These are phyloP conservation scores for Brenthis daphne DNA, from an alignment of 2,888 invertebrate species.

Conservation along the genomic window DNA sequence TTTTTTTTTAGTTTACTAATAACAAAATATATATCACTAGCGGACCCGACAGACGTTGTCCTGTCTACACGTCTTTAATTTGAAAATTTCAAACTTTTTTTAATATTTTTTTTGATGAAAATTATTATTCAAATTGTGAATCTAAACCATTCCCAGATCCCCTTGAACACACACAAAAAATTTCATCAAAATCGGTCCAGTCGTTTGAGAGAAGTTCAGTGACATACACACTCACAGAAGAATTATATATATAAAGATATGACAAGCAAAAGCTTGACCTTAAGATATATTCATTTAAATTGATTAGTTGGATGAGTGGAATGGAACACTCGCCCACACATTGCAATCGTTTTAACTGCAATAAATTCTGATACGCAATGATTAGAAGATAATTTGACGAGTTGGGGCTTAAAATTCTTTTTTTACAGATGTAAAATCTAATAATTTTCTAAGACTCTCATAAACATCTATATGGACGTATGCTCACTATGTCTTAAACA, in stretches of 20 bases:
- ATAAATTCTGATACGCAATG: constrained; percentile 1
- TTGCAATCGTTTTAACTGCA: constrained; percentile 8
- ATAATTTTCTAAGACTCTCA: constrained; percentile 20
- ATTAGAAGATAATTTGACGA: not conserved
- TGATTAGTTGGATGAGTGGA: constrained; percentile 38
- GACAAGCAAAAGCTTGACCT: constrained; percentile 23
- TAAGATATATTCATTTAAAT: constrained; percentile 40
- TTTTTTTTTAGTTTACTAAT: too few species aligned
- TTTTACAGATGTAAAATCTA: constrained; percentile 9
- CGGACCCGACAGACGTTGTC: too few species aligned
- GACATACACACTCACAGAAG: too few species aligned
- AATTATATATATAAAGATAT: not conserved
- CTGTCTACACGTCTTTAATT: too few species aligned
- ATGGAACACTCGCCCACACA: constrained; percentile 26
- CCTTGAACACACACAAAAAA: too few species aligned
- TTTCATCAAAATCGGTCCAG: too few species aligned
- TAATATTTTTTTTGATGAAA: too few species aligned
- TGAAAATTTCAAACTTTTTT: too few species aligned
- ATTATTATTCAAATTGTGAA: too few species aligned
- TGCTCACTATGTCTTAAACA: constrained; percentile 55
- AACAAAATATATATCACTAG: not conserved
- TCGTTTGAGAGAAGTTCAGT: too few species aligned
- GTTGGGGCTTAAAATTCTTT: not conserved
- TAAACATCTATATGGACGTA: constrained; percentile 40
- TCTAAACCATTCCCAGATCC: too few species aligned